Conservation (phyloP, 2,797 vertebrate species). For the Microctenopoma steveboyesi region DNA sequence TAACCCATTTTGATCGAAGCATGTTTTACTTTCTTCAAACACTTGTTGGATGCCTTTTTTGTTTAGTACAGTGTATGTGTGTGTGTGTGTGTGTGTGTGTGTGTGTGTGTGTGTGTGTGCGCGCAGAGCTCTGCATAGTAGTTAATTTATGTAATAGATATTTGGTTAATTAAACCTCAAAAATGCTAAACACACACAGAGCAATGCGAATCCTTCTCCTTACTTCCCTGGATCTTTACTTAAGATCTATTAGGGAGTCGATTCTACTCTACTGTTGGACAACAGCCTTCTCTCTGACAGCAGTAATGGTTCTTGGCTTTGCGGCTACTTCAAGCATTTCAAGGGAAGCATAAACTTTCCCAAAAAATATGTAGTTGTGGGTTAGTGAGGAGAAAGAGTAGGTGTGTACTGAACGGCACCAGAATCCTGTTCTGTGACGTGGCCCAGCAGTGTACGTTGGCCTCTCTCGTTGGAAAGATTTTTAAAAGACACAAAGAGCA, state of each 20-base stretch:
- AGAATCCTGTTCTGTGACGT: conserved; percentile 41
- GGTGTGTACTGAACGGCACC: conserved; percentile 48
- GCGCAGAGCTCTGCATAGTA: conserved; percentile 21
- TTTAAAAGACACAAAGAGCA: conserved; percentile 7
- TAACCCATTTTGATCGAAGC: conserved; percentile 37
- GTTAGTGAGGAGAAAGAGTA: conserved; percentile 42
- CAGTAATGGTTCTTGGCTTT: conserved; percentile 61
- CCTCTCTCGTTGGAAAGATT: conserved; percentile 30
- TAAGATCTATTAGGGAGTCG: conserved; percentile 53
- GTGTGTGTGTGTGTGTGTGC: neutral
- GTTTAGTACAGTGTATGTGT: conserved; percentile 29
- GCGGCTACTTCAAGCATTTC: conserved; percentile 53
- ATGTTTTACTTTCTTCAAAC: conserved; percentile 35
- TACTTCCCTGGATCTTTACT: conserved; percentile 34
- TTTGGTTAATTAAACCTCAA: conserved; percentile 54
- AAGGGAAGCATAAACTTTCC: conserved; percentile 32
- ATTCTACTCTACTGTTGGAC: conserved; percentile 55
- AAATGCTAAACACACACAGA: conserved; percentile 50
- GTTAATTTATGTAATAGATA: conserved; percentile 55
- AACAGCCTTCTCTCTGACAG: conserved; percentile 51
- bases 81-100: neutral
- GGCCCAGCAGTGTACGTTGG: conserved; percentile 22
- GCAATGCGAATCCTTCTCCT: conserved; percentile 28
- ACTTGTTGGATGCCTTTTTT: conserved; percentile 37
- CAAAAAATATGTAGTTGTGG: conserved; percentile 45